Evolutionary conservation across 2,888 invertebrate genomes (phyloP).

Genomic region (Cantharis rufa): DNA sequence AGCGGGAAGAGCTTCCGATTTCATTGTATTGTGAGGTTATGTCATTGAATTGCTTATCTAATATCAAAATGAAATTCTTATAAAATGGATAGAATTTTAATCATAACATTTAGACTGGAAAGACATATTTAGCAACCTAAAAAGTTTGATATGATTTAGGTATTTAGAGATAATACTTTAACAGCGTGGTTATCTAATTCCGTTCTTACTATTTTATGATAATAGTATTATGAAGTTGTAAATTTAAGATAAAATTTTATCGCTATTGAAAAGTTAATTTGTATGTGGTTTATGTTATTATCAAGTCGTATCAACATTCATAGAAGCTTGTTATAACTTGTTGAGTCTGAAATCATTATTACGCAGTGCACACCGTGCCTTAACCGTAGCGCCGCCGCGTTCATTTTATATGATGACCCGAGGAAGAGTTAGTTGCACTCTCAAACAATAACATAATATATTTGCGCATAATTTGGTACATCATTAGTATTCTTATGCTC

Average conservation of each 20-base stretch:
- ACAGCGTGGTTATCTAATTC: background rate
- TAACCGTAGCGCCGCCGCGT: conserved; percentile 6
- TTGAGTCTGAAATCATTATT: conserved; percentile 19
- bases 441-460: conserved; percentile 12
- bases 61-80: too few relatives aligned
- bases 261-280: background rate
- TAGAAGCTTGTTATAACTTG: conserved; percentile 27
- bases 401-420: conserved; percentile 11
- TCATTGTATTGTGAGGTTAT: too few relatives aligned
- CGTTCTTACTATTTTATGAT: background rate
- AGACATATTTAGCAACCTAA: background rate
- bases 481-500: background rate
- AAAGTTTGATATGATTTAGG: background rate
- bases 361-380: conserved; percentile 9
- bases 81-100: background rate
- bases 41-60: too few relatives aligned
- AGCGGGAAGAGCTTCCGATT: background rate
- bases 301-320: conserved; percentile 10
- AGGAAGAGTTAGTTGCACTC: conserved; percentile 15
- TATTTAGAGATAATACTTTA: background rate
- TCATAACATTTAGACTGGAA: background rate
- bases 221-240: background rate
- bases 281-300: conserved; percentile 23
- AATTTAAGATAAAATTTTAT: background rate
- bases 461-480: conserved; percentile 11